Conservation (phyloP, 2,888 invertebrate species). For the Cryptocephalus moraei region DNA sequence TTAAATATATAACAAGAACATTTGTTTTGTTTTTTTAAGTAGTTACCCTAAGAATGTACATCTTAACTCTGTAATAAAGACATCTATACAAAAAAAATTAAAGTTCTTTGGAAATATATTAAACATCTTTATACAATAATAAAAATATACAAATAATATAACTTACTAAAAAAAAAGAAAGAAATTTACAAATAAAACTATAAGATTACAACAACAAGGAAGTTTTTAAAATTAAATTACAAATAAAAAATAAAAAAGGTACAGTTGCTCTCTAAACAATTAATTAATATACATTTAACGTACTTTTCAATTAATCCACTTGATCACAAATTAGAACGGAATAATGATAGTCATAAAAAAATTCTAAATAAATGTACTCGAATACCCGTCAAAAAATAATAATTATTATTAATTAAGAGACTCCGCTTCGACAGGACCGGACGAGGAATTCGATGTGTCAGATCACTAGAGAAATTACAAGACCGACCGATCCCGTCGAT, state of each 20-base stretch:
- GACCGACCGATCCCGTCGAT: no score
- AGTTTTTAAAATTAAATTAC: conserved; percentile 32
- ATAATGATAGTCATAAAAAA: conserved; percentile 16
- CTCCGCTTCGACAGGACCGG: background rate
- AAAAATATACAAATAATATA: conserved; percentile 33
- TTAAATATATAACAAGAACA: conserved; percentile 38
- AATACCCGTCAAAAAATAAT: conserved; percentile 36
- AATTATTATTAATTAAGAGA: conserved; percentile 4
- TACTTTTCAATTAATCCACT: conserved; percentile 23
- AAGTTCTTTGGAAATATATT: conserved; percentile 37
- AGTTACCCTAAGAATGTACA: conserved; percentile 34
- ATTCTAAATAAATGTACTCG: conserved; percentile 25
- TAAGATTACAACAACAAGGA: conserved; percentile 35
- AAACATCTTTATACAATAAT: conserved; percentile 21
- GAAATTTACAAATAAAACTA: conserved; percentile 32
- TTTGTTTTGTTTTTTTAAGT: conserved; percentile 22
- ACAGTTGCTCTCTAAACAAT: conserved; percentile 27
- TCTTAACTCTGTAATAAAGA: conserved; percentile 17
- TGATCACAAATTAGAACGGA: conserved; percentile 39
- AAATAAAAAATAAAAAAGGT: conserved; percentile 30
- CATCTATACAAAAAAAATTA: conserved; percentile 31
- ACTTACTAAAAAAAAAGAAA: conserved; percentile 29
- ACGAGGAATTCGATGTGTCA: conserved; percentile 15
- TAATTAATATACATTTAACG: conserved; percentile 31
- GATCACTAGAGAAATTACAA: conserved; percentile 9